phyloP scores from a whole-genome alignment of 2,888 invertebrate genomes.

The Pandemis cinnamomeana region DNA sequence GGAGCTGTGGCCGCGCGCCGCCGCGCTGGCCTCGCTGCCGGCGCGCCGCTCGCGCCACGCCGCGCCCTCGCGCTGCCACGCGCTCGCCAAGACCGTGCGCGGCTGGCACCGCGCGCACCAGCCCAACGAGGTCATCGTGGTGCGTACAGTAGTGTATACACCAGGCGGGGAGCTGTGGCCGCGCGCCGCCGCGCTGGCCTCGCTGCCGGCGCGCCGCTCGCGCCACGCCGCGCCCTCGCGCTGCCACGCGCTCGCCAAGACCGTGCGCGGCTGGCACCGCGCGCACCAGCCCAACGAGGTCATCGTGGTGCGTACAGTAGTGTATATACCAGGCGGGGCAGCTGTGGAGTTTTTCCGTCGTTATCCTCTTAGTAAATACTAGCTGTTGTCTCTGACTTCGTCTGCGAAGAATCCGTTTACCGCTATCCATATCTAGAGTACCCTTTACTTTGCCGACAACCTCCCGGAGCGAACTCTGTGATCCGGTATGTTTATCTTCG shows the following conservation, averaged over 20 bases:
- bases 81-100: constrained; percentile 90
- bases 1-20: too few species aligned
- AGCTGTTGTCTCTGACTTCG: too few species aligned
- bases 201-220: constrained; percentile 90
- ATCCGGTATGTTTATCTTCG: too few species aligned
- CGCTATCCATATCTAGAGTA: too few species aligned
- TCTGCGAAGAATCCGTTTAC: too few species aligned
- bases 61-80: constrained; percentile 90
- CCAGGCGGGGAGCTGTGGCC: too few species aligned
- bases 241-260: constrained; percentile 89
- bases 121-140: constrained; percentile 89
- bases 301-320: constrained; percentile 85
- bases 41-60: constrained; percentile 92
- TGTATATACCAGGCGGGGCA: too few species aligned
- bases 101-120: constrained; percentile 80
- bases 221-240: constrained; percentile 93
- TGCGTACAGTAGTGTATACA: too few species aligned
- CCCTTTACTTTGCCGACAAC: too few species aligned
- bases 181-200: constrained; percentile 89
- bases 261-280: constrained; percentile 86
- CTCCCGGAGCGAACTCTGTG: too few species aligned
- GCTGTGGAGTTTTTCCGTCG: background rate
- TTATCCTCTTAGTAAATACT: too few species aligned
- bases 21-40: constrained; percentile 90
- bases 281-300: constrained; percentile 85